A percentile compares a stretch with the other conserved stretches of the same genome.
phyloP scores from a whole-genome alignment of 2,113 vertebrate species.

The Piliocolobus tephrosceles region DNA sequence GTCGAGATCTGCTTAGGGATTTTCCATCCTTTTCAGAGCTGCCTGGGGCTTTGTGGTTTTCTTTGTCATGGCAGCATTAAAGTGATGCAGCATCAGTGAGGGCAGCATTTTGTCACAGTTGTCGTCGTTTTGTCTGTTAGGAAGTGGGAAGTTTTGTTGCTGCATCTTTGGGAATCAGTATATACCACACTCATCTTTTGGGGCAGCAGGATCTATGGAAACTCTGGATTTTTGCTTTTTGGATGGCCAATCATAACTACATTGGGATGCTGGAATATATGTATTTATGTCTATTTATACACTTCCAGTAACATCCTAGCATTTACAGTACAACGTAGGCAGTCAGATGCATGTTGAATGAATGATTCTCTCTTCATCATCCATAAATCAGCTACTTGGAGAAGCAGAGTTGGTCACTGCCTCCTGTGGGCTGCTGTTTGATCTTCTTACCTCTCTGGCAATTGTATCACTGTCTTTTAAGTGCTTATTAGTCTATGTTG shows the following conservation, averaged over 20 bases:
- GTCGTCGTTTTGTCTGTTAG: not conserved
- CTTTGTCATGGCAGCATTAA: not conserved
- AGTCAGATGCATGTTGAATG: not conserved
- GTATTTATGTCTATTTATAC: not conserved
- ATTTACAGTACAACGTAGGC: not conserved
- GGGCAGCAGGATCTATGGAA: not conserved
- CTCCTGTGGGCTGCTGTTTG: fast-evolving
- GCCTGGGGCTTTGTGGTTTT: not conserved
- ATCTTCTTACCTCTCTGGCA: not conserved
- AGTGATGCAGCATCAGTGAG: fast-evolving
- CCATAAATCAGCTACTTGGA: not conserved
- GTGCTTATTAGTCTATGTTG: not conserved
- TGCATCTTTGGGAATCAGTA: not conserved
- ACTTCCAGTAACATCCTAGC: not conserved
- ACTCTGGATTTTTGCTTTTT: not conserved
- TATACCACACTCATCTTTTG: not conserved
- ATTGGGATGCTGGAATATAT: not conserved
- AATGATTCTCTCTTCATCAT: not conserved
- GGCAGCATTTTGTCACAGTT: not conserved
- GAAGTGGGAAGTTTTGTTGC: not conserved
- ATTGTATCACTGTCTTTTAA: fast-evolving
- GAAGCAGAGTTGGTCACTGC: not conserved
- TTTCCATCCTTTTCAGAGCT: not conserved
- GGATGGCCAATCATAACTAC: not conserved
- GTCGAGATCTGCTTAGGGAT: conserved; percentile 46